Base-by-base conservation (phyloP, 2,113 vertebrate species). In the Pomatorhinus ruficollis region DNA sequence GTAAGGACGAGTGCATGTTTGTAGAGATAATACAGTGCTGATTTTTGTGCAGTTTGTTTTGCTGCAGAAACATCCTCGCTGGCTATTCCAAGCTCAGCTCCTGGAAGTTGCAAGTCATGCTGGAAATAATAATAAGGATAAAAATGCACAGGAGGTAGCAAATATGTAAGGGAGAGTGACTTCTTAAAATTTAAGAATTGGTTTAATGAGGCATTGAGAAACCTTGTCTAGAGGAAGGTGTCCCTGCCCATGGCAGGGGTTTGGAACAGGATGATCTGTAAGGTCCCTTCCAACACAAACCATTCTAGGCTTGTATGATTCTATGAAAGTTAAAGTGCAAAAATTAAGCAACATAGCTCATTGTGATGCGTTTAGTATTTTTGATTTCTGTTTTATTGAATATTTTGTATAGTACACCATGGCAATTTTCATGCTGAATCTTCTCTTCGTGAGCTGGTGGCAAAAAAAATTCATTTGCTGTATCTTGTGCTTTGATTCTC, bases 1-100 rank as follows among this genome's bases (percentile, higher is more conserved):
- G 95, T 96, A 71, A 96, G 96, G 96, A 98, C 94, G 93, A 97
- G 97, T 97, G 94, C 95, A 97, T 96, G 97, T 97, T 98, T 97
- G 93, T 70, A 79, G 94, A 97, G 95, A 97, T 98, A 98, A 98
- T 97, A 66, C 96, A 87, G 80, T 92, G 93, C 96, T 97, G 95
- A 97, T 97, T 97, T 94, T 94, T 96, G 95, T 89, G 94, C 81
- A 92, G 92, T 96, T 96, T 94, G 74, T 90, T 97, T 90, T 93
- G 91, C 92, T 96, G 80, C 59, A 93, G 60, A 52, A 87, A 50
- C 63, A 59, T 37, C 74, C 42, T 90, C 59, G 3, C 69, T 87
- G 87, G 42, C 84, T 77, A 37, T 31, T 92, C 61, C 39, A 69
- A 42, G 61, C 45, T 70, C 71, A 82, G 74, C 66, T 94, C 78